Evolutionary conservation across 2,113 vertebrate species (phyloP).

Genomic region (Tragelaphus strepsiceros): DNA sequence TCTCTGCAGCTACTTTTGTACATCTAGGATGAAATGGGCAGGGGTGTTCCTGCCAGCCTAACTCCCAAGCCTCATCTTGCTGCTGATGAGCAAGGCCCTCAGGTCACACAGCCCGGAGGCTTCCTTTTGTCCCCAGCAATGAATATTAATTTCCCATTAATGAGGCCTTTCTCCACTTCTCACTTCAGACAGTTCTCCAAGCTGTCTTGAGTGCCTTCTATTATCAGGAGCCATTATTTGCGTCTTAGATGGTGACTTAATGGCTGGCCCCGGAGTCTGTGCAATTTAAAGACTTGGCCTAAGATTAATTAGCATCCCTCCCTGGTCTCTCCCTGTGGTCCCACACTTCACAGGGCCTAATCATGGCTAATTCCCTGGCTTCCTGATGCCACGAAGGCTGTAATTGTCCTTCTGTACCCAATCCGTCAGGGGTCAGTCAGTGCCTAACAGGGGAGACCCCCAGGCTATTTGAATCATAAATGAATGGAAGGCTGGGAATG

Average conservation of each 20-base stretch:
- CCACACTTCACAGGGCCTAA: conserved; percentile 51
- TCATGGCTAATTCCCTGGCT: conserved; percentile 59
- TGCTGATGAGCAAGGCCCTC: background rate
- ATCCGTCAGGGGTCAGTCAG: conserved; percentile 36
- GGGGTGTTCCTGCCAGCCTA: background rate
- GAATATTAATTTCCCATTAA: conserved; percentile 57
- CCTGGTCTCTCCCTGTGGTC: conserved; percentile 7
- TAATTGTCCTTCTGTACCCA: conserved; percentile 36
- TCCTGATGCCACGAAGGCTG: background rate
- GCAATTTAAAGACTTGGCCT: conserved; percentile 51
- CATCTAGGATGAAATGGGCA: background rate
- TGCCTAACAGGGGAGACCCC: background rate
- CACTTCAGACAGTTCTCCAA: background rate
- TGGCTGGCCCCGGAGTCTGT: conserved; percentile 20
- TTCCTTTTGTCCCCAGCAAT: conserved; percentile 17
- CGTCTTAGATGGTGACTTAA: conserved; percentile 43
- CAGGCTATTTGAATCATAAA: background rate
- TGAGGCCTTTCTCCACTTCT: conserved; percentile 25
- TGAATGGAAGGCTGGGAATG: background rate
- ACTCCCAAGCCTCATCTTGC: background rate
- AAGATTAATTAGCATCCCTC: conserved; percentile 58
- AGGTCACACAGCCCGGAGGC: background rate
- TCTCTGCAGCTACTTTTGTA: no score
- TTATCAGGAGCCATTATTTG: conserved; percentile 49
- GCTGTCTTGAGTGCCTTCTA: conserved; percentile 35